A percentile compares a stretch with the other conserved stretches of the same genome.
Conservation (phyloP, 2,797 vertebrate genomes). For the Protonibea diacanthus region DNA sequence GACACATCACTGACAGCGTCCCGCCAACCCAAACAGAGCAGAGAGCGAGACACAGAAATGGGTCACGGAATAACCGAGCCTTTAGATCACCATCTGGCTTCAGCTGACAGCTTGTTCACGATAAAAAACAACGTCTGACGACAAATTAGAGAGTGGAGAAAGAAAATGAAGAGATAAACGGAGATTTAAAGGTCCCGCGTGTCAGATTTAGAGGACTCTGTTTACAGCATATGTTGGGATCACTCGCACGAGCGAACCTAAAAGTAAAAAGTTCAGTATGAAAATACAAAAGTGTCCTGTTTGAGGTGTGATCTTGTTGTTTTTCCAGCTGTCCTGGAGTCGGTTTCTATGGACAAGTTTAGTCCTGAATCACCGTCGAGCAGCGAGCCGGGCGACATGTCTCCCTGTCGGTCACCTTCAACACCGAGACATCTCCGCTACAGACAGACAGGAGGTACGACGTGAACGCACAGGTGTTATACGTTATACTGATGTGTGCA, state of each 20-base stretch:
- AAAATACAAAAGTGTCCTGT: too few species aligned
- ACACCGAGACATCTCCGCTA: slow-evolving; percentile 93
- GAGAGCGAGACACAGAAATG: slow-evolving; percentile 34
- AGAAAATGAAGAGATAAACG: slow-evolving; percentile 23
- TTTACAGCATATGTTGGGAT: too few species aligned
- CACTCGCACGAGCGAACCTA: too few species aligned
- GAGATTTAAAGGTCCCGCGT: slow-evolving; percentile 4
- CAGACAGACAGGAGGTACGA: slow-evolving; percentile 86
- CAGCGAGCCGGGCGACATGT: slow-evolving; percentile 87
- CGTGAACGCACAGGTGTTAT: neutral
- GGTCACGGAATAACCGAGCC: slow-evolving; percentile 52
- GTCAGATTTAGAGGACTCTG: too few species aligned
- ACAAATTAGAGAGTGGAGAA: slow-evolving; percentile 25
- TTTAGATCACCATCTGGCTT: slow-evolving; percentile 55
- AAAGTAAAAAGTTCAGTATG: too few species aligned
- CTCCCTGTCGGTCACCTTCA: slow-evolving; percentile 91
- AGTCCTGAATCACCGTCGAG: slow-evolving; percentile 84
- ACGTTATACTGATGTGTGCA: neutral
- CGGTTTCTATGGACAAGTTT: slow-evolving; percentile 89
- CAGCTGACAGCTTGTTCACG: slow-evolving; percentile 33
- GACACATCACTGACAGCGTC: neutral
- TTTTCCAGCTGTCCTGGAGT: slow-evolving; percentile 88
- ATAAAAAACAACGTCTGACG: neutral
- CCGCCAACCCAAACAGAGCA: slow-evolving; percentile 26
- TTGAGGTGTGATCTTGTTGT: slow-evolving; percentile 2